Base-by-base conservation (phyloP, 2,888 invertebrate species). In the Torymus texanus region DNA sequence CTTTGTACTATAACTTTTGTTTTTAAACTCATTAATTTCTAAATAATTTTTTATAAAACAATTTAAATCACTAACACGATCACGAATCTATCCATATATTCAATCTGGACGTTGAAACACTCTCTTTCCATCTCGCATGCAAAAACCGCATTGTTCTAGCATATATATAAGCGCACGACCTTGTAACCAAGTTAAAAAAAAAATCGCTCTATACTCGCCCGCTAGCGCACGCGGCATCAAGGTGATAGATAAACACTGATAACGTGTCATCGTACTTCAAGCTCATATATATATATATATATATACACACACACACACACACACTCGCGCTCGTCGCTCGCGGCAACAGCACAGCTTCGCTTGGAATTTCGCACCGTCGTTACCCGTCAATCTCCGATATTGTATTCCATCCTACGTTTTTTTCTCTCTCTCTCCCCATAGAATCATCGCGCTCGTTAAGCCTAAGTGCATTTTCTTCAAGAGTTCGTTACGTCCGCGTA, bases 401-500 rank as follows among this genome's bases (percentile, higher is more conserved):
- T 51, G 74, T 65, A 58, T 58, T 18, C 12, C 2, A n/a, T 56
- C 41, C 51, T 12, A 2, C 13, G 51, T 13, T 13, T 13, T 61
- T 61, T 81, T 70, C 74, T 67, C 65, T 2, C n/a, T n/a, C 53
- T 14, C 14, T 10, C n/a, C 2, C 21, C 21, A 21, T 21, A 21
- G 12, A 50, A 18, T 77, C 71, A 74, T 81, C 81, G 74, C 72
- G 74, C 50, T 78, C 80, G 82, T 82, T 79, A 78, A 70, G 75
- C 68, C 76, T 71, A 77, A 80, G 78, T 80, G 80, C 81, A 81
- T 81, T 81, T 78, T 78, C 73, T 75, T 61, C 55, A n/a, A 41
- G 68, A 75, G 63, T 81, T 82, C 78, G 81, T 79, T 82, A 81
- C 77, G 79, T 81, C 24, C 75, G 75, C 71, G 66, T 78, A 67